Base-by-base conservation (phyloP, 2,888 invertebrate genomes). In the Perizoma flavofasciatum region DNA sequence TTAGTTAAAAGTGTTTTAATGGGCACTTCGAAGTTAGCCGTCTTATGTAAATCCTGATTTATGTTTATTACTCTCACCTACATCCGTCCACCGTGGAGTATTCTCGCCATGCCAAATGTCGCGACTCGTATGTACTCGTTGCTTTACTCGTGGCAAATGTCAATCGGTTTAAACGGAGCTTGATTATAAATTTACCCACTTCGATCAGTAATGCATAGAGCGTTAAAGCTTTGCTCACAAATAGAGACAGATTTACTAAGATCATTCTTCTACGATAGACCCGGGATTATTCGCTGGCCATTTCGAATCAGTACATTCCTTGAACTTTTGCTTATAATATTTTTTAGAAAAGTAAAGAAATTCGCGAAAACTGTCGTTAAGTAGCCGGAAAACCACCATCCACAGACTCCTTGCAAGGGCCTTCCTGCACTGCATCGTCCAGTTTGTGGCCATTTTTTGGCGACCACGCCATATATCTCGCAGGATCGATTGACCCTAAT, bases 131-230 rank as follows among this genome's bases (percentile, higher is more conserved):
- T 53, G 52, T 54, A 22, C 22, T 22, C 22, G 22, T 22, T 22
- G 22, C 22, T 22, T 67, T 68, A 66, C 67, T 57, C 50, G 66
- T 67, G 63, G 70, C 67, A 73, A 70, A 72, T 73, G 70, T 70
- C 71, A 74, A 74, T 77, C 66, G 71, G 53, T 71, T 61, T 59
- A 63, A 69, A 73, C 62, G 60, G 59, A 68, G 69, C 65, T 66
- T 74, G 69, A 70, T 75, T 72, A 72, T 73, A 73, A 74, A 75
- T 74, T 64, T 57, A 61, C 66, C 57, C 68, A 68, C 66, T 72
- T 75, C 72, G 70, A 74, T 74, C 69, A 75, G 65, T 60, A 22
- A 22, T 65, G 58, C 43, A 33, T 22, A 34, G 44, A 53, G 34
- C 22, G 11, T 9, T 44, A 32, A 43, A 55, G 34, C 37, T 32